These are phyloP conservation scores for Pionites leucogaster DNA, from an alignment of 2,113 vertebrate species.

Conservation along the genomic window DNA sequence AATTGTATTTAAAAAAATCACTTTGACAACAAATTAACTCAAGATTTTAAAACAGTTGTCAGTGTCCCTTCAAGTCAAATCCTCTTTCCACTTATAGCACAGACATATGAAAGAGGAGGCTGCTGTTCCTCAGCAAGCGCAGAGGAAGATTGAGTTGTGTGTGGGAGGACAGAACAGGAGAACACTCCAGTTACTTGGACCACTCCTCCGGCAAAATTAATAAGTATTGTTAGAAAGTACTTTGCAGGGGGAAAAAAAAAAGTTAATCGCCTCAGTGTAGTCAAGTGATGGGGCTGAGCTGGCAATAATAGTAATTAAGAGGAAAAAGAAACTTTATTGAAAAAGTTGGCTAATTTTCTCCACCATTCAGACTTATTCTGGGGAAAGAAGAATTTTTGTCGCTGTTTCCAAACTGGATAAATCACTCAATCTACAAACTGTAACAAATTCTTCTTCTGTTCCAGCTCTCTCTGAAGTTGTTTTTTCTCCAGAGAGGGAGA, in stretches of 20 bases:
- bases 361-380: constrained; percentile 20
- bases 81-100: constrained; percentile 44
- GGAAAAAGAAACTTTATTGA: not conserved
- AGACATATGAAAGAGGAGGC: constrained; percentile 19
- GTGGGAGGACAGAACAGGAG: constrained; percentile 61
- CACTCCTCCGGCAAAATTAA: constrained; percentile 63
- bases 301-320: constrained; percentile 42
- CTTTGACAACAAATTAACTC: constrained; percentile 18
- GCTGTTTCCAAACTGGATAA: constrained; percentile 55
- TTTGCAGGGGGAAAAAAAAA: not conserved
- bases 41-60: constrained; percentile 24
- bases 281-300: constrained; percentile 32
- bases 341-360: constrained; percentile 50
- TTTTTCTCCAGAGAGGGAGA: constrained; percentile 21
- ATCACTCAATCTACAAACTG: constrained; percentile 23
- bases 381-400: constrained; percentile 11
- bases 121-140: not conserved
- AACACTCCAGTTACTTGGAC: constrained; percentile 50
- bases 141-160: constrained; percentile 42
- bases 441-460: constrained; percentile 57
- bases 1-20: not conserved
- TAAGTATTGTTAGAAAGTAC: constrained; percentile 56
- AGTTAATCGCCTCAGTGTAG: constrained; percentile 11
- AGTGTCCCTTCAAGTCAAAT: constrained; percentile 44
- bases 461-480: constrained; percentile 29